These are phyloP conservation scores for Drosophila funebris DNA, from an alignment of 1,140 invertebrate genomes.

Conservation along the genomic window DNA sequence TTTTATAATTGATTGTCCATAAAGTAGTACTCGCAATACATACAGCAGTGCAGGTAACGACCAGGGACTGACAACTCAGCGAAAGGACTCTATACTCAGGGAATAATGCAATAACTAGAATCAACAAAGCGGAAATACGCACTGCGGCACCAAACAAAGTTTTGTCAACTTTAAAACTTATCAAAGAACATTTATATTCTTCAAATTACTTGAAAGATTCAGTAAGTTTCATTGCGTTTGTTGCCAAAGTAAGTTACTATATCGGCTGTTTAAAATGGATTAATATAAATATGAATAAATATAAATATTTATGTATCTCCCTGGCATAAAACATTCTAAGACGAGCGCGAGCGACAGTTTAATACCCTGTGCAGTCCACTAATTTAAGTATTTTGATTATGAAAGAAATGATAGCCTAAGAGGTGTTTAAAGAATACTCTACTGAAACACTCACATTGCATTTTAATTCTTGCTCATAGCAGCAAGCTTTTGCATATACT, in stretches of 20 bases:
- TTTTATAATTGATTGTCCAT: conserved; percentile 63
- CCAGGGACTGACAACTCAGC: background rate
- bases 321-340: too few species aligned
- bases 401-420: too few species aligned
- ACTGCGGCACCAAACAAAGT: conserved; percentile 15
- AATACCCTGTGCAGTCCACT: too few species aligned
- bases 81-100: conserved; percentile 8
- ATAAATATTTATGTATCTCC: too few species aligned
- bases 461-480: too few species aligned
- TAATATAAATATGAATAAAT: too few species aligned
- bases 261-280: too few species aligned
- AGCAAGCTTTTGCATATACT: too few species aligned
- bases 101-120: background rate
- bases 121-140: conserved; percentile 12
- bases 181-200: conserved; percentile 9
- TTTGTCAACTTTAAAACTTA: conserved; percentile 11
- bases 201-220: background rate
- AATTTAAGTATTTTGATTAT: too few species aligned
- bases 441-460: too few species aligned
- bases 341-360: too few species aligned
- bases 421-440: too few species aligned
- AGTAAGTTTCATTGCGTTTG: background rate
- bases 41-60: conserved; percentile 6
- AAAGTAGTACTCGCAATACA: conserved; percentile 17
- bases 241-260: background rate